Base-by-base conservation (phyloP, 2,797 vertebrate genomes). In the Ataeniobius toweri region DNA sequence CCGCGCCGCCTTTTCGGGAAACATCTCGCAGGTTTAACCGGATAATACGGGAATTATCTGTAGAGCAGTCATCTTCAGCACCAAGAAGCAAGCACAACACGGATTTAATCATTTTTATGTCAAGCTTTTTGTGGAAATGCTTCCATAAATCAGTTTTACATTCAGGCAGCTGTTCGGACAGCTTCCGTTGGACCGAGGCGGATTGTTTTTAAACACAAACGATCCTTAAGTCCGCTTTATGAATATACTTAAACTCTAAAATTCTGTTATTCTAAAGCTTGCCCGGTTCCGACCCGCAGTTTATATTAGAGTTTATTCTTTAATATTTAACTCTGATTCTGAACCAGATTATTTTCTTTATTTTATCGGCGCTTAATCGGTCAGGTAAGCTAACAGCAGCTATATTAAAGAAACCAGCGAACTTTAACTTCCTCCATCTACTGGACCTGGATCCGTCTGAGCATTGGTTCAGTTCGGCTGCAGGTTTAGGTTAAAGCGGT, bases 141-240 rank as follows among this genome's bases (percentile, higher is more conserved):
- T 39, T 36, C 9, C 20, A 65, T 8, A 39, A 22, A 9, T 4
- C 3, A 22, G 8, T 36, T 69, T 86, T 86, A 46, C 22, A 65
- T 36, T 9, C 83, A 84, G 89, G 91, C 85, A 73, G 2, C 1
- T 44, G 4, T 0, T 46, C 5, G 50, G 80, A 48, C 84, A 80
- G 58, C 85, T 63, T 22, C 2, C 18, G 6, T 2, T 7, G 22
- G 67, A 46, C 3, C 41, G 39, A 68, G 10, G 24, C 24, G 6
- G 10, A 12, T 1, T 68, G 22, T n/a, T 68, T 44, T 46, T 6
- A 41, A 14, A 6, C 10, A n/a, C 20, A 36, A 51, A 48, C 46
- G 9, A 20, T 69, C 24, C 44, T 41, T 39, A 41, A 13, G 18
- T 41, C 20, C 65, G 31, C 8, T n/a, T n/a, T 2, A 44, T 14